A percentile compares a stretch with the other conserved stretches of the same genome.
Conservation (phyloP, 2,113 vertebrate genomes). For the Phrynosoma blainvillii region DNA sequence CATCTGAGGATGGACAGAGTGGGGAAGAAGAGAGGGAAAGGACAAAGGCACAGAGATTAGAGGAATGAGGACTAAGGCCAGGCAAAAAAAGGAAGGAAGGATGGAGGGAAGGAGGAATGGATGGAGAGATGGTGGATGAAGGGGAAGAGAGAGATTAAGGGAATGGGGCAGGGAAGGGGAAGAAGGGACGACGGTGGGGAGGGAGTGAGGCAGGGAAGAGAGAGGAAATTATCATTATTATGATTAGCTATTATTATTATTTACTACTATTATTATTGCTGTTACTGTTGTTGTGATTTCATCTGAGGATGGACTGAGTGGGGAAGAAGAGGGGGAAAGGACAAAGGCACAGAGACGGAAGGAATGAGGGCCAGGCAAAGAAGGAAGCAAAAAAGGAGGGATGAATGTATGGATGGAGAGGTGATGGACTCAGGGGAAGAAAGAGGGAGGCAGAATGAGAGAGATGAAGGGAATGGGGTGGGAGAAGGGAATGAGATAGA, state of each 20-base stretch:
- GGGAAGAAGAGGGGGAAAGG: not conserved
- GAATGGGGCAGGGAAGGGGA: conserved; percentile 52
- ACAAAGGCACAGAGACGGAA: too few species aligned
- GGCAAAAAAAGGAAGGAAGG: conserved; percentile 60
- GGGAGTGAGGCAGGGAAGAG: not conserved
- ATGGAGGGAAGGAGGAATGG: conserved; percentile 46
- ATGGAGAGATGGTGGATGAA: too few species aligned
- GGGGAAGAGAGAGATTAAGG: conserved; percentile 38
- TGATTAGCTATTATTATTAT: too few species aligned
- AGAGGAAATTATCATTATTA: conserved; percentile 14
- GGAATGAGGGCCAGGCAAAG: too few species aligned
- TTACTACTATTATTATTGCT: too few species aligned
- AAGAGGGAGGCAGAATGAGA: too few species aligned
- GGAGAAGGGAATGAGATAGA: not conserved
- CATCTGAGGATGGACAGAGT: conserved; percentile 42
- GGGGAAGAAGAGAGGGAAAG: not conserved
- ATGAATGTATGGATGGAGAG: too few species aligned
- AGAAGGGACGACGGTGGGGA: not conserved
- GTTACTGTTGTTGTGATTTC: too few species aligned
- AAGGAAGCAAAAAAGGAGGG: too few species aligned
- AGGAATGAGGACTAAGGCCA: not conserved
- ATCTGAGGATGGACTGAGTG: conserved; percentile 45
- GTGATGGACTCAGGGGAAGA: too few species aligned
- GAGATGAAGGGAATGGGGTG: conserved; percentile 54
- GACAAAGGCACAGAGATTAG: conserved; percentile 57